Evolutionary conservation across 2,113 vertebrate species (phyloP).

Genomic region (Indri indri): DNA sequence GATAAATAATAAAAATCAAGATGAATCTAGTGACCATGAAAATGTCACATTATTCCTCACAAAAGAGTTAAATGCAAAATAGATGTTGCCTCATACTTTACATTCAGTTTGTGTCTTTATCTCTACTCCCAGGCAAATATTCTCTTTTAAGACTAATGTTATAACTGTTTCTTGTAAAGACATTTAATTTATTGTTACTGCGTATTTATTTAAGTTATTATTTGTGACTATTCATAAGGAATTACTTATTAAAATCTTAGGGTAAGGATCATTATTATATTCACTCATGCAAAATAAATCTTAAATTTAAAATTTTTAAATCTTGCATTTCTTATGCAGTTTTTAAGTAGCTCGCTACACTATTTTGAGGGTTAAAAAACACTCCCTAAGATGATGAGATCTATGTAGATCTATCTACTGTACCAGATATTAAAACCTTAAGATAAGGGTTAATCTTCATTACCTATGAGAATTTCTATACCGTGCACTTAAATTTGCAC

Average conservation of each 20-base stretch:
- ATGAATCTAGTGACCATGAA: constrained; percentile 13
- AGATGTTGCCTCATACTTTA: neutral
- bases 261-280: neutral
- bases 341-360: constrained; percentile 1
- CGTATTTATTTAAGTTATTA: neutral
- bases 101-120: neutral
- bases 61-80: neutral
- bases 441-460: neutral
- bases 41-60: constrained; percentile 24
- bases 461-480: neutral
- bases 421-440: neutral
- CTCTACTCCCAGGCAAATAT: neutral
- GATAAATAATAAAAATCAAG: constrained; percentile 36
- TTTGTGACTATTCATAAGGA: neutral
- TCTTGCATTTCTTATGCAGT: constrained; percentile 8
- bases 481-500: neutral
- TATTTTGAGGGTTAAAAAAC: neutral
- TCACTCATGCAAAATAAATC: neutral
- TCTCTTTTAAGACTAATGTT: neutral
- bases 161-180: neutral
- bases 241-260: neutral
- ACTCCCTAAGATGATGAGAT: neutral
- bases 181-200: neutral
- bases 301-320: neutral
- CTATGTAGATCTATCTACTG: neutral